These are phyloP conservation scores for Carassius auratus DNA, from an alignment of 2,113 vertebrate genomes.

Conservation along the genomic window DNA sequence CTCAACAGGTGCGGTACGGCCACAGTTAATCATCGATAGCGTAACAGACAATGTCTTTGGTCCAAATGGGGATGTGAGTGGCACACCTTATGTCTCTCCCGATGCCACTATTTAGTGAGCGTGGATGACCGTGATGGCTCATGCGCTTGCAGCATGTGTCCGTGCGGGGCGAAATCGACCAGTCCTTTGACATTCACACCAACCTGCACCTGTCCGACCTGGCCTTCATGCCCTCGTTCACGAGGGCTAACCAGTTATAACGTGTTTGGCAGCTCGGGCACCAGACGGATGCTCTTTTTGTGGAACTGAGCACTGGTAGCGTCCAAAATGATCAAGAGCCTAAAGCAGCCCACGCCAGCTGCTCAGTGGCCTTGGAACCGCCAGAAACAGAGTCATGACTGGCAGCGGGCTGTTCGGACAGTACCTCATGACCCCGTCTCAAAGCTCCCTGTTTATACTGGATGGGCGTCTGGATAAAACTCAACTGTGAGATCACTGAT, in stretches of 20 bases:
- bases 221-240: conserved; percentile 95
- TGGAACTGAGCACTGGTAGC: conserved; percentile 89
- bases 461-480: conserved; percentile 95
- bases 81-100: conserved; percentile 87
- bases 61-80: conserved; percentile 85
- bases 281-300: conserved; percentile 90
- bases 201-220: conserved; percentile 93
- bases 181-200: conserved; percentile 91
- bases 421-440: conserved; percentile 93
- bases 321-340: conserved; percentile 98
- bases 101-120: conserved; percentile 90
- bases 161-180: conserved; percentile 83
- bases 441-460: conserved; percentile 93
- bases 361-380: conserved; percentile 89
- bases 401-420: conserved; percentile 94
- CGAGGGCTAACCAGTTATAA: conserved; percentile 92
- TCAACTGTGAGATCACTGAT: conserved; percentile 98
- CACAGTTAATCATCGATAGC: conserved; percentile 87
- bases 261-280: conserved; percentile 89
- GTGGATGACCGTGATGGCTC: conserved; percentile 86
- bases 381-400: conserved; percentile 86
- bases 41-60: conserved; percentile 88
- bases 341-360: conserved; percentile 87
- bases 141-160: conserved; percentile 88
- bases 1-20: conserved; percentile 78